phyloP scores from a whole-genome alignment of 2,888 invertebrate genomes.

The Yponomeuta evonymella region DNA sequence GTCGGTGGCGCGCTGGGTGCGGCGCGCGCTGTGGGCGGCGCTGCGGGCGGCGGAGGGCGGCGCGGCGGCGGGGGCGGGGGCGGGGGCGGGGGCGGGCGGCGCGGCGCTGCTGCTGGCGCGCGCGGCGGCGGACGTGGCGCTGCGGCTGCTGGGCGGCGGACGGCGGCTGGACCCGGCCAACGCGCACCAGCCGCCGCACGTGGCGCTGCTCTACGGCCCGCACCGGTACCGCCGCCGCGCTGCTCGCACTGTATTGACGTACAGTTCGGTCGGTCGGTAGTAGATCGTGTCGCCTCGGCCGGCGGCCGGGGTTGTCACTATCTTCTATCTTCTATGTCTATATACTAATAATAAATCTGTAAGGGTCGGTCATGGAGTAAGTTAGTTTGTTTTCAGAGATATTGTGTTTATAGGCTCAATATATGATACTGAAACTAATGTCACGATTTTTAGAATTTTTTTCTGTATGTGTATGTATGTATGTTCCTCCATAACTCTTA shows the following conservation, averaged over 20 bases:
- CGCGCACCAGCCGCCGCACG: slow-evolving; percentile 90
- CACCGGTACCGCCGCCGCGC: slow-evolving; percentile 67
- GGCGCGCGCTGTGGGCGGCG: slow-evolving; percentile 80
- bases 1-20: slow-evolving; percentile 75
- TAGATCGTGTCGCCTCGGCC: too few relatives aligned
- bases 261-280: too few relatives aligned
- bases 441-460: too few relatives aligned
- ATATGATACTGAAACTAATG: too few relatives aligned
- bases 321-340: too few relatives aligned
- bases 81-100: slow-evolving; percentile 86
- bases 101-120: slow-evolving; percentile 90
- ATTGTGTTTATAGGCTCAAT: too few relatives aligned
- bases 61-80: slow-evolving; percentile 76
- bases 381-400: too few relatives aligned
- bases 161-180: slow-evolving; percentile 90
- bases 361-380: too few relatives aligned
- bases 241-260: not conserved
- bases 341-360: too few relatives aligned
- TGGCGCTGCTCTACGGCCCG: slow-evolving; percentile 83
- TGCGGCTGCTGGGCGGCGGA: slow-evolving; percentile 88
- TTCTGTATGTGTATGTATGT: too few relatives aligned
- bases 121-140: slow-evolving; percentile 84
- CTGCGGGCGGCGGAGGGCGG: slow-evolving; percentile 74
- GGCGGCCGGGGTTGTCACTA: too few relatives aligned
- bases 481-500: too few relatives aligned